Percentiles rank a stretch among this genome's conserved stretches.
Conservation (phyloP, 1,140 invertebrate genomes). For the Dendrolimus kikuchii region DNA sequence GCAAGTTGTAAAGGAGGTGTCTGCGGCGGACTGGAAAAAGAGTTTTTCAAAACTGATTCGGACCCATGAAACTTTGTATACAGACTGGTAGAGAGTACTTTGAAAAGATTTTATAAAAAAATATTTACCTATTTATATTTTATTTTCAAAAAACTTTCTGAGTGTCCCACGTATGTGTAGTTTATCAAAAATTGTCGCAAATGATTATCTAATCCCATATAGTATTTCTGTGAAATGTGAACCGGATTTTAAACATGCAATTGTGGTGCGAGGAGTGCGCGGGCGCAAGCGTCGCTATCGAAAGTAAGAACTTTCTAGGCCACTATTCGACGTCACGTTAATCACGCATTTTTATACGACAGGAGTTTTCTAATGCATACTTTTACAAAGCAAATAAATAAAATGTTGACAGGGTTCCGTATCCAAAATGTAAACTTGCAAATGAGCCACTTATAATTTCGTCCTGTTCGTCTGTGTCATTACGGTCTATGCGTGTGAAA, state of each 20-base stretch:
- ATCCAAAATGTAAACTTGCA: slow-evolving; percentile 5
- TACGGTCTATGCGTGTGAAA: too few species aligned
- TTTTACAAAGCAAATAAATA: slow-evolving; percentile 7
- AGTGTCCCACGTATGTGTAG: too few species aligned
- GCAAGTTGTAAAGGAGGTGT: too few species aligned
- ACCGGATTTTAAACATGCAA: slow-evolving; percentile 53
- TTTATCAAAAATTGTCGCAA: too few species aligned
- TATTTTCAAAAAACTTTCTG: too few species aligned
- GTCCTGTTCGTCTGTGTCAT: not conserved
- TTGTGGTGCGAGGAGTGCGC: slow-evolving; percentile 19
- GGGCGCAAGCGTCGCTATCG: slow-evolving; percentile 33
- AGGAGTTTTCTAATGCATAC: slow-evolving; percentile 39
- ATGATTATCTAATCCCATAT: not conserved
- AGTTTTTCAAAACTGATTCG: too few species aligned
- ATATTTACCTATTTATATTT: too few species aligned
- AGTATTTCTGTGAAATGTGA: slow-evolving; percentile 34
- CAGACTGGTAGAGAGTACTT: too few species aligned
- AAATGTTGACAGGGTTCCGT: not conserved
- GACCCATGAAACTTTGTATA: too few species aligned
- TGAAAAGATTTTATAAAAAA: too few species aligned
- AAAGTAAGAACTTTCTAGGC: slow-evolving; percentile 63
- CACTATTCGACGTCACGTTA: slow-evolving; percentile 49
- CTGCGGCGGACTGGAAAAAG: too few species aligned
- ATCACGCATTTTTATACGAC: slow-evolving; percentile 50
- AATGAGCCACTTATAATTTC: slow-evolving; percentile 1